phyloP scores from a whole-genome alignment of 2,888 invertebrate genomes.

The Dorcus parallelipipedus region DNA sequence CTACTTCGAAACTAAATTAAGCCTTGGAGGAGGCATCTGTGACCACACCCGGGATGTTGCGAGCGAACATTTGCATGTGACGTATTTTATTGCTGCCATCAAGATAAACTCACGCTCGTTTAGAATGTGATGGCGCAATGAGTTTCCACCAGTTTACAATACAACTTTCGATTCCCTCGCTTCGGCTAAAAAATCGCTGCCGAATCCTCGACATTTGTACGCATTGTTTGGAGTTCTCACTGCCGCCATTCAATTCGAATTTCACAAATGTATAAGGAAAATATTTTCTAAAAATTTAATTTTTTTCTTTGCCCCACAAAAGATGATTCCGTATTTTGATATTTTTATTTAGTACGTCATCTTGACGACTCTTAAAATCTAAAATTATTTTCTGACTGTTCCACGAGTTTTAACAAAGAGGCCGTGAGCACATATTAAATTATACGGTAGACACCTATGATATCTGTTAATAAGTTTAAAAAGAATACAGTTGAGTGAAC shows the following conservation, averaged over 20 bases:
- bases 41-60: slow-evolving; percentile 50
- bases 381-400: too few species aligned
- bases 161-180: slow-evolving; percentile 20
- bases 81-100: slow-evolving; percentile 51
- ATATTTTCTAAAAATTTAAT: background rate
- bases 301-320: background rate
- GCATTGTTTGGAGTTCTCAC: background rate
- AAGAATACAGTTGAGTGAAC: too few species aligned
- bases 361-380: too few species aligned
- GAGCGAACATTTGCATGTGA: slow-evolving; percentile 51
- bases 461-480: too few species aligned
- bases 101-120: slow-evolving; percentile 39
- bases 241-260: background rate
- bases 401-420: background rate
- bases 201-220: slow-evolving; percentile 1
- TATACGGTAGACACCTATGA: background rate
- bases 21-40: slow-evolving; percentile 50
- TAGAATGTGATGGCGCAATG: slow-evolving; percentile 35
- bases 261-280: background rate
- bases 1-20: slow-evolving; percentile 51
- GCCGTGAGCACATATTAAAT: slow-evolving; percentile 1
- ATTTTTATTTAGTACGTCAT: background rate
- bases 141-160: slow-evolving; percentile 33
- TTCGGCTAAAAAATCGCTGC: background rate
- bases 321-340: background rate